Evolutionary conservation across 64 coral and sea anemone species (phyloP).

Genomic region (Dendronephthya gigantea): DNA sequence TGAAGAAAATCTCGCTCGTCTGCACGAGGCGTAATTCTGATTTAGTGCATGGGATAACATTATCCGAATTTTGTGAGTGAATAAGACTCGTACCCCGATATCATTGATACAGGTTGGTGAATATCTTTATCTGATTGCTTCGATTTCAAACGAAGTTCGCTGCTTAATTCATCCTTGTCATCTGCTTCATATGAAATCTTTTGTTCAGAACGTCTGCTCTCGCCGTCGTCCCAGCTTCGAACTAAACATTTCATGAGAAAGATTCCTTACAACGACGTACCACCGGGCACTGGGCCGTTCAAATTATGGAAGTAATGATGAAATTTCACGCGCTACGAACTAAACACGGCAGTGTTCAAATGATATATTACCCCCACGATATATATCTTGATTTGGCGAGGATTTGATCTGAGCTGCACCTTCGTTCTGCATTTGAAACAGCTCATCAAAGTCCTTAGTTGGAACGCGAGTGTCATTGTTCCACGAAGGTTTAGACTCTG

Average conservation of each 20-base stretch:
- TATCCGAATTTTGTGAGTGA: too few relatives aligned
- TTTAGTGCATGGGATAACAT: too few relatives aligned
- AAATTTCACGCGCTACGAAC: too few relatives aligned
- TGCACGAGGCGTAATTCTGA: too few relatives aligned
- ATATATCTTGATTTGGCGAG: background rate
- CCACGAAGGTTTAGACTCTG: background rate
- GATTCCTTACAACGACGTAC: too few relatives aligned
- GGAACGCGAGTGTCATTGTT: conserved; percentile 5
- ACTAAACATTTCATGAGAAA: background rate
- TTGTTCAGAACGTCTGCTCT: background rate
- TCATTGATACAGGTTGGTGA: background rate
- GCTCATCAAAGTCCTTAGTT: conserved; percentile 8
- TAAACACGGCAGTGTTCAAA: too few relatives aligned
- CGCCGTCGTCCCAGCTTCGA: background rate
- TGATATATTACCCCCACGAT: background rate
- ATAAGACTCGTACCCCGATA: background rate
- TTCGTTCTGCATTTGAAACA: background rate
- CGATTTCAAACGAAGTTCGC: background rate
- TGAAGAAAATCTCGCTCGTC: too few relatives aligned
- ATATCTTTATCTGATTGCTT: background rate
- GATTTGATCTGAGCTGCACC: background rate
- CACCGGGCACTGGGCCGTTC: too few relatives aligned
- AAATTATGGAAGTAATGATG: too few relatives aligned
- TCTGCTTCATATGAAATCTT: background rate
- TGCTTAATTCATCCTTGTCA: background rate